phyloP scores from a whole-genome alignment of 2,113 vertebrate species.

The Cyanoderma ruficeps region DNA sequence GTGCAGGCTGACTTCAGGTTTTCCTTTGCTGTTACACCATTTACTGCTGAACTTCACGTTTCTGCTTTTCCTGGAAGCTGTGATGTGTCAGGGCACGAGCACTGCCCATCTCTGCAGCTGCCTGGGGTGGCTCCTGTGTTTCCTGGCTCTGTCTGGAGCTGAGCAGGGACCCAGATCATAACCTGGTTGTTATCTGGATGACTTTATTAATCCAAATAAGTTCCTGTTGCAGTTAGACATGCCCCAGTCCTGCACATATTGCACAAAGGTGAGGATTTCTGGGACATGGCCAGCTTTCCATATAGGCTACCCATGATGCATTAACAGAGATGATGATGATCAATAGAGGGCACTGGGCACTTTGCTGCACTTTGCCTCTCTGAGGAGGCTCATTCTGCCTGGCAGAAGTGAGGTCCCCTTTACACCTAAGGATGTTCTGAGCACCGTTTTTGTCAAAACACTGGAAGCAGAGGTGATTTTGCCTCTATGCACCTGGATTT shows the following conservation, averaged over 20 bases:
- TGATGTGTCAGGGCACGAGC: neutral
- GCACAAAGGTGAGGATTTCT: neutral
- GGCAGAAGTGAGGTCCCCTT: neutral
- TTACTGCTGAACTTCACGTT: neutral
- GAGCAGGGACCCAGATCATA: neutral
- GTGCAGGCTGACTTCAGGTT: neutral
- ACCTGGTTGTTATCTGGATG: neutral
- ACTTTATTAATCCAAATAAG: neutral
- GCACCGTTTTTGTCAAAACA: neutral
- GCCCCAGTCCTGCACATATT: neutral
- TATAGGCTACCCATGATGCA: neutral
- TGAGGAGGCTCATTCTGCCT: neutral
- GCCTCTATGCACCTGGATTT: neutral
- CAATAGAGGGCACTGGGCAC: neutral
- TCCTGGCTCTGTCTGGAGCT: neutral
- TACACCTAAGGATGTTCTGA: neutral
- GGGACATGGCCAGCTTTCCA: neutral
- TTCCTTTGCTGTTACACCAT: neutral
- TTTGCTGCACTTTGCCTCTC: neutral
- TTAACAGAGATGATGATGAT: neutral
- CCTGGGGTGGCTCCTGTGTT: neutral
- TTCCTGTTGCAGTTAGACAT: neutral
- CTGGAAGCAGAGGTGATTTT: neutral
- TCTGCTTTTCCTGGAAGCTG: neutral
- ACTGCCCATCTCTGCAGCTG: neutral